phyloP scores from a whole-genome alignment of 2,888 invertebrate genomes.

The Schrankia costaestrigalis region DNA sequence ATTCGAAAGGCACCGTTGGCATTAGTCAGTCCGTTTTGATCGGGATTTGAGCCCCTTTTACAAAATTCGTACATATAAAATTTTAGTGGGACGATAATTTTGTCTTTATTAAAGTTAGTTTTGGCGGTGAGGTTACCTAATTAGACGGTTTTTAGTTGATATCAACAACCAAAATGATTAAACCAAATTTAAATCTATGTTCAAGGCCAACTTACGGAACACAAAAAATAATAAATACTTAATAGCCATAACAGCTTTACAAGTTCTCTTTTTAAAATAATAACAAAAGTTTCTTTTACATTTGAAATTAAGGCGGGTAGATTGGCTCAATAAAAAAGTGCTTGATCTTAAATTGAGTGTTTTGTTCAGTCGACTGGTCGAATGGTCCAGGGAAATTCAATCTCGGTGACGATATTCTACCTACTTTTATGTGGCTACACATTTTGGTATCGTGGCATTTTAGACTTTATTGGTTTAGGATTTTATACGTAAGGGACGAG shows the following conservation, averaged over 20 bases:
- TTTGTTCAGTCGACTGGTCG: slow-evolving; percentile 48
- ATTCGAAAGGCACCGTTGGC: no score
- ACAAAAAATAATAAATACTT: background rate
- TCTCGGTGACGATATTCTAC: slow-evolving; percentile 27
- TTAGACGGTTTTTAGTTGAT: no score
- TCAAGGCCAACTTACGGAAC: no score
- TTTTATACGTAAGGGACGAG: slow-evolving; percentile 25
- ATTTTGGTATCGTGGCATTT: slow-evolving; percentile 24
- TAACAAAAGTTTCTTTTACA: slow-evolving; percentile 19
- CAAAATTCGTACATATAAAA: no score
- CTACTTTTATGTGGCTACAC: slow-evolving; percentile 31
- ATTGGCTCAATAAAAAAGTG: slow-evolving; percentile 46
- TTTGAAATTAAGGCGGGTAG: slow-evolving; percentile 30
- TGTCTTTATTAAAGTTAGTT: no score
- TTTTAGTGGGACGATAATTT: no score
- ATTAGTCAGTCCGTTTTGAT: no score
- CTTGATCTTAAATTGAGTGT: slow-evolving; percentile 58
- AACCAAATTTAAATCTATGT: no score
- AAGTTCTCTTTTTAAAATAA: slow-evolving; percentile 17
- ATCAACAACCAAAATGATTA: no score
- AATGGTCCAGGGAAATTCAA: slow-evolving; percentile 41
- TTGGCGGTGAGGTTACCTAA: no score
- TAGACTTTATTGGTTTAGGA: slow-evolving; percentile 37
- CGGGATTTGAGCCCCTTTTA: no score
- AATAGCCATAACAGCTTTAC: background rate